A percentile compares a stretch with the other conserved stretches of the same genome.
phyloP scores from a whole-genome alignment of 1,140 invertebrate species.

The Drosophila nikananu region DNA sequence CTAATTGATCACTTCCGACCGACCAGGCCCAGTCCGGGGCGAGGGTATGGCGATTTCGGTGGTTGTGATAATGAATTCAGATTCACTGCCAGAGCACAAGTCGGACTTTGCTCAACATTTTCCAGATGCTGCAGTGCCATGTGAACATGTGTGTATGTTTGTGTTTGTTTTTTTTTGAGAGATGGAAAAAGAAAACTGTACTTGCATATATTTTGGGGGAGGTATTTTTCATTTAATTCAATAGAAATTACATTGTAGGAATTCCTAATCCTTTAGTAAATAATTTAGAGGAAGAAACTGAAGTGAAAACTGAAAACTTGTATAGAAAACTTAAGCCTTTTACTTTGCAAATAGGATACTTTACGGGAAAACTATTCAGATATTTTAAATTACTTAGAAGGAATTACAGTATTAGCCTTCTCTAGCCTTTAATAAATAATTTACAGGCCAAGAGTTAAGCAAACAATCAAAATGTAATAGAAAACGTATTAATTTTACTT shows the following conservation, averaged over 20 bases:
- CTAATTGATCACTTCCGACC: conserved; percentile 82
- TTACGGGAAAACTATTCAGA: too few species aligned
- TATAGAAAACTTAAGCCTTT: too few species aligned
- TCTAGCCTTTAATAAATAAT: background rate
- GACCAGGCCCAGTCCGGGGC: conserved; percentile 1
- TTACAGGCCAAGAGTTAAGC: background rate
- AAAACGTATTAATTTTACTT: too few species aligned
- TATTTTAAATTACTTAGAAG: background rate
- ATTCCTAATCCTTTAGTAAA: background rate
- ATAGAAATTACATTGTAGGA: background rate
- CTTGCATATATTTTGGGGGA: conserved; percentile 3
- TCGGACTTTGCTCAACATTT: conserved; percentile 39
- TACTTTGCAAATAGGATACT: too few species aligned
- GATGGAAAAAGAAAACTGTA: conserved; percentile 24
- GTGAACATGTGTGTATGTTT: background rate
- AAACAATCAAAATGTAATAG: background rate
- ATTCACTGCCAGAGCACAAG: conserved; percentile 70
- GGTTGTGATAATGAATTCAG: conserved; percentile 80
- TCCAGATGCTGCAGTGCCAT: conserved; percentile 21
- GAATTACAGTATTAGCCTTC: background rate
- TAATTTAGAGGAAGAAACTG: background rate
- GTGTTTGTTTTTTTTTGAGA: conserved; percentile 8
- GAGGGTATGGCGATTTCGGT: background rate
- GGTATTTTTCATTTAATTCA: background rate
- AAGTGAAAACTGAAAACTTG: too few species aligned